These are phyloP conservation scores for Leptogaster cylindrica DNA, from an alignment of 2,888 invertebrate species.

Conservation along the genomic window DNA sequence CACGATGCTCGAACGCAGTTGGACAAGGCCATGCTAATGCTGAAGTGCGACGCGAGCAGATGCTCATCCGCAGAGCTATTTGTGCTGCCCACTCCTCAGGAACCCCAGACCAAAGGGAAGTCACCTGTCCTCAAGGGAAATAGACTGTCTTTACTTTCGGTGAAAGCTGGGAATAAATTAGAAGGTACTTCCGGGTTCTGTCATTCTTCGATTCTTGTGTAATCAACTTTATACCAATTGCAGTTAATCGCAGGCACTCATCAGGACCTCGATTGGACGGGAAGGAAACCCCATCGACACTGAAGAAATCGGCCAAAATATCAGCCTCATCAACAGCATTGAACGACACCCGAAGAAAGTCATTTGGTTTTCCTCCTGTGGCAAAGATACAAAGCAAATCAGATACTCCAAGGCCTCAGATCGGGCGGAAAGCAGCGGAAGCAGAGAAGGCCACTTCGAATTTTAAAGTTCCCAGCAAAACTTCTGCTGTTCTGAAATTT, in stretches of 20 bases:
- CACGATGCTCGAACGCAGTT: conserved; percentile 43
- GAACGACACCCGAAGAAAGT: conserved; percentile 8
- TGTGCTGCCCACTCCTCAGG: neutral
- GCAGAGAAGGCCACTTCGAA: neutral
- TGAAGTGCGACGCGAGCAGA: conserved; percentile 43
- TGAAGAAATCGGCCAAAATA: neutral
- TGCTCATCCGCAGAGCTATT: conserved; percentile 38
- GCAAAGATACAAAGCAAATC: too few relatives aligned
- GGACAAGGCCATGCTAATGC: conserved; percentile 41
- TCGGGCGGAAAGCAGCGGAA: neutral
- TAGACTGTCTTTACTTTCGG: neutral
- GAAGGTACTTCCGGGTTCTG: too few relatives aligned
- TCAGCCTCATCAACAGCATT: neutral
- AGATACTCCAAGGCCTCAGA: conserved; percentile 40
- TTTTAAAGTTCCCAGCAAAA: neutral
- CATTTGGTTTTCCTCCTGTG: neutral
- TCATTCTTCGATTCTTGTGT: neutral
- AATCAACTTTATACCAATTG: neutral
- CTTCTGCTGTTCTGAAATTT: neutral
- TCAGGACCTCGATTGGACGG: conserved; percentile 17
- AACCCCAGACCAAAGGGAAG: conserved; percentile 14
- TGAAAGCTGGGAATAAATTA: too few relatives aligned
- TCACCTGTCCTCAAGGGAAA: neutral
- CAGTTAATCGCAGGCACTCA: conserved; percentile 30
- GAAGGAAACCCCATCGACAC: too few relatives aligned